Evolutionary conservation across 1,140 invertebrate species (phyloP).

Genomic region (Nixonia krombeini): DNA sequence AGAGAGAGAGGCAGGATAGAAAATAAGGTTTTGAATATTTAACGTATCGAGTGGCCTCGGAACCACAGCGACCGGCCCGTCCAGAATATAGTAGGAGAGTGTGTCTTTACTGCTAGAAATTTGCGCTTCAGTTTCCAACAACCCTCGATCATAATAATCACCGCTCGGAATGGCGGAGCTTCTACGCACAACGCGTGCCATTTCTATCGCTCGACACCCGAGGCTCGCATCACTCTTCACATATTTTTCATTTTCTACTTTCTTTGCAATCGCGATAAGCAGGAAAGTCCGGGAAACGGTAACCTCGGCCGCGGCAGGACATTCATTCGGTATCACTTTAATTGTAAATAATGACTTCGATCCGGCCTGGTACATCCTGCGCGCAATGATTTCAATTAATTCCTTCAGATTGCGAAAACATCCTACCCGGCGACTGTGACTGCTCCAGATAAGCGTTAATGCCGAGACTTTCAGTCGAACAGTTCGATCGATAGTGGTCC

Average conservation of each 20-base stretch:
- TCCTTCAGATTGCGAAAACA: no score
- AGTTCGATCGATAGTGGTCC: no score
- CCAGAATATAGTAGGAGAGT: constrained; percentile 24
- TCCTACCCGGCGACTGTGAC: no score
- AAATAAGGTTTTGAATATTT: constrained; percentile 49
- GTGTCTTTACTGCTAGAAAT: constrained; percentile 43
- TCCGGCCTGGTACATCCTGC: no score
- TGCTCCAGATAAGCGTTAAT: no score
- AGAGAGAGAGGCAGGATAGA: constrained; percentile 27
- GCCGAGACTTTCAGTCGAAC: no score
- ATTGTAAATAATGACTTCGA: no score
- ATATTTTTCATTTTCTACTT: constrained; percentile 41
- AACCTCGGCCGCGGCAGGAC: no score
- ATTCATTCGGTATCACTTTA: no score
- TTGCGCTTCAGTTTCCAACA: constrained; percentile 36
- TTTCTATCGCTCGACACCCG: constrained; percentile 34
- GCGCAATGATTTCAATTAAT: no score
- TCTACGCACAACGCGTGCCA: constrained; percentile 42
- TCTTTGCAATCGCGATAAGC: no score
- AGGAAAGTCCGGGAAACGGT: no score
- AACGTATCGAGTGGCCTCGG: constrained; percentile 46
- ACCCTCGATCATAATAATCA: constrained; percentile 47
- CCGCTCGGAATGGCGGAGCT: constrained; percentile 26
- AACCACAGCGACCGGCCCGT: constrained; percentile 30
- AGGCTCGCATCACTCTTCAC: constrained; percentile 41